Base-by-base conservation (phyloP, 2,113 vertebrate species). In the Solea senegalensis region DNA sequence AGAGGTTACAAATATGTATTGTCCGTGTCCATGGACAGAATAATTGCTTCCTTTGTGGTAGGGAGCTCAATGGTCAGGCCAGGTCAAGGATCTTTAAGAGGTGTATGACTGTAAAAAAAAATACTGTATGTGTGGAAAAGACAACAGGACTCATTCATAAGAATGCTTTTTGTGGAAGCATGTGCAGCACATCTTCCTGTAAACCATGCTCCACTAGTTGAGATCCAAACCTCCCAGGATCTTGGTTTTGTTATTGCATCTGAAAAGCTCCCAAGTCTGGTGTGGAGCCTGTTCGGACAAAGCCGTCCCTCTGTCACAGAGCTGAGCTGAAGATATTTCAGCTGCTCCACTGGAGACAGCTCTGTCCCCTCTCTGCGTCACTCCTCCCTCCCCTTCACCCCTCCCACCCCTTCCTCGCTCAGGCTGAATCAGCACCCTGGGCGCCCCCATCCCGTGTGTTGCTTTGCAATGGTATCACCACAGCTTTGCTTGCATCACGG, bases 1-100 rank as follows among this genome's bases (percentile, higher is more conserved):
- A 69, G 57, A 72, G 70, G 81, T 85, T 79, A 83, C 78, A 86
- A 85, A 85, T 76, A 82, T 67, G 68, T 74, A 85, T 85, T 89
- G 81, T 89, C 83, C 71, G 65, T 34, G 72, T 70, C 60, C 61
- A 63, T 57, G 46, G 56, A 57, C 50, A n/a, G 57, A 84, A 90
- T 81, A 88, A 84, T 84, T 54, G 12, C 63, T 74, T 78, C 70
- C 74, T 78, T 85, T 89, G 80, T 91, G 57, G 28, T 9, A 57
- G 69, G 80, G 80, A n/a, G 62, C 48, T 70, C 15, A 46, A 16
- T 21, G 73, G 75, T 86, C 67, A 73, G 51, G 62, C 67, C 43
- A 81, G 78, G 83, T 88, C 80, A 87, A 82, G 78, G 72, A 76
- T 74, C 69, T 79, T 75, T 60, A 56, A 41, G 72, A 76, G 57